Evolutionary conservation across 2,888 invertebrate genomes (phyloP).

Genomic region (Clitarchus hookeri): DNA sequence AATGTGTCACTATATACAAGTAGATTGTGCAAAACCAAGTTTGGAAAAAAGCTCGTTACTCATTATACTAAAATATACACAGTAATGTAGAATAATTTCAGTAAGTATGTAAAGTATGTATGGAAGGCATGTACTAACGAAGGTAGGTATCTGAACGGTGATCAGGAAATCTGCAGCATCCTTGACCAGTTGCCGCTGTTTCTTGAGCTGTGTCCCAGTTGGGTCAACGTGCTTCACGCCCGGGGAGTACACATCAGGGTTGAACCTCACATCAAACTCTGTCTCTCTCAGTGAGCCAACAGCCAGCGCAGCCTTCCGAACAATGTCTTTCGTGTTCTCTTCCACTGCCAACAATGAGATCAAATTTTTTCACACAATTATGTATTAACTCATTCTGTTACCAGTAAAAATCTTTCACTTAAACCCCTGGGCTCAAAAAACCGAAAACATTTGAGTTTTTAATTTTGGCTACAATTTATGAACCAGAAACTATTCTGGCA

Average conservation of each 20-base stretch:
- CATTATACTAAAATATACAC: background rate
- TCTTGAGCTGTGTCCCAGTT: slow-evolving; percentile 70
- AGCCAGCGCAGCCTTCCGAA: slow-evolving; percentile 85
- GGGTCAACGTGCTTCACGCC: slow-evolving; percentile 84
- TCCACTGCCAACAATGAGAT: slow-evolving; percentile 63
- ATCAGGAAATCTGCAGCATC: slow-evolving; percentile 96
- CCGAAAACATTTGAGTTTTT: too few species aligned
- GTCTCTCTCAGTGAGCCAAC: slow-evolving; percentile 94
- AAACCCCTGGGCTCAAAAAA: too few species aligned
- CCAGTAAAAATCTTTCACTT: too few species aligned
- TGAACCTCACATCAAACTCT: slow-evolving; percentile 96
- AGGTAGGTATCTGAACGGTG: slow-evolving; percentile 91
- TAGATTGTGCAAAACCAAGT: background rate
- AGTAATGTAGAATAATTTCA: background rate
- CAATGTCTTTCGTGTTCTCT: slow-evolving; percentile 84
- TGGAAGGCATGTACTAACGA: slow-evolving; percentile 64
- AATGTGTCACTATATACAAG: background rate
- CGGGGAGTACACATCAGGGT: slow-evolving; percentile 97
- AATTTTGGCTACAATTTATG: too few species aligned
- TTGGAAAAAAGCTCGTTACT: too few species aligned
- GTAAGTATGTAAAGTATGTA: background rate
- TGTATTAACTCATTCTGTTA: too few species aligned
- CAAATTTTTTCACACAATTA: too few species aligned
- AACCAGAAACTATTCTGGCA: too few species aligned
- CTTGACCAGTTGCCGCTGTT: slow-evolving; percentile 87